Base-by-base conservation (phyloP, 2,888 invertebrate genomes). In the Rhamnusium bicolor region DNA sequence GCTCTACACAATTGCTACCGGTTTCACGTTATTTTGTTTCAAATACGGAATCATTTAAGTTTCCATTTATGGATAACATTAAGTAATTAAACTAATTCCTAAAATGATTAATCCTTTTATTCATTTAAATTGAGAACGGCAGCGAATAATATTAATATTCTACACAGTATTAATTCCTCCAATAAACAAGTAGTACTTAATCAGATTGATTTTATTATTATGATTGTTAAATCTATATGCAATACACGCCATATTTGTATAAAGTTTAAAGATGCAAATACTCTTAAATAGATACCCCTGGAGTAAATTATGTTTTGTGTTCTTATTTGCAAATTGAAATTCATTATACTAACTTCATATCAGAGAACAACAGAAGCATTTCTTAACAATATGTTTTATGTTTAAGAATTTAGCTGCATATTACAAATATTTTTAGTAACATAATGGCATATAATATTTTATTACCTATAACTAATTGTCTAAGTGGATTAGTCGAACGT, bases 81-180 rank as follows among this genome's bases (percentile, higher is more conserved):
- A 72, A 72, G 68, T 62, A 68, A 72, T 72, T 72, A 72, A 72
- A 72, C 53, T 68, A 72, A 51, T 68, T 72, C 61, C 46, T 68
- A 16, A 68, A 61, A 68, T 60, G 21, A 66, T 60, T 66, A 58
- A 46, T 49, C 58, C 32, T 60, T 69, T 58, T 12, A n/a, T 47
- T 24, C 18, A 69, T 58, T 51, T 60, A 32, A 56, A 47, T 69
- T 19, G 18, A 19, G 14, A 29, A 46, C 47, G 14, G 16, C 21
- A 12, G 24, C 40, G 14, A n/a, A n/a, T n/a, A n/a, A n/a, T n/a
- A 18, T 53, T 56, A 56, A 56, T 24, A 56, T 56, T 56, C 56
- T 10, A 21, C 6, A 19, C 21, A 1, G 53, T 19, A 21, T 24
- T 24, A 12, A 14, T 6, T 54, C 8, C 6, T 24, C 12, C 24